Percentiles rank a stretch among this genome's conserved stretches.
Evolutionary conservation across 2,888 invertebrate genomes (phyloP).

Genomic region (Sussaba pulchella): DNA sequence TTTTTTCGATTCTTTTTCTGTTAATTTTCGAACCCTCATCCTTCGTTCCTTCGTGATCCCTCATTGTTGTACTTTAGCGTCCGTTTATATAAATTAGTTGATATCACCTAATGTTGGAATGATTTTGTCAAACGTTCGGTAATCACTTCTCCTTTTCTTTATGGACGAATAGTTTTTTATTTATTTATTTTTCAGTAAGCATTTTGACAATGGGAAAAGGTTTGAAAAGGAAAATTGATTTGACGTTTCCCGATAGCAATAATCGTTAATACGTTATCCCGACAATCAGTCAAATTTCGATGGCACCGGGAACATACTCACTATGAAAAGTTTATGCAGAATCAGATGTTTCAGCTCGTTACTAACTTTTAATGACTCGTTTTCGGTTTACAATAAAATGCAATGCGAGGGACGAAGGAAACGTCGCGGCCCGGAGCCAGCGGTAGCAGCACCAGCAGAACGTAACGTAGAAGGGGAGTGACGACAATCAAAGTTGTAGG

Average conservation of each 20-base stretch:
- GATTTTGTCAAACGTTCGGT: conserved; percentile 6
- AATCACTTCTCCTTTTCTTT: conserved; percentile 10
- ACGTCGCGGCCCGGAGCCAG: conserved; percentile 12
- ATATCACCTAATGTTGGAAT: background rate
- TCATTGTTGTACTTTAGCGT: background rate
- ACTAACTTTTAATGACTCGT: conserved; percentile 40
- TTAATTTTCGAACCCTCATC: background rate
- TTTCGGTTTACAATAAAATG: conserved; percentile 2
- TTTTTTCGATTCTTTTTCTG: background rate
- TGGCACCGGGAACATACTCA: background rate
- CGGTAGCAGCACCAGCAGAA: background rate
- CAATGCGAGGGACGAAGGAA: conserved; percentile 16
- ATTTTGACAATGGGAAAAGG: no score
- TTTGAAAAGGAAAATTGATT: no score
- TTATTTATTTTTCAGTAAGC: no score
- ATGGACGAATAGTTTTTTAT: no score
- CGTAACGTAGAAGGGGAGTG: background rate
- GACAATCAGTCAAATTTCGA: background rate
- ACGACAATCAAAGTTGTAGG: conserved; percentile 45
- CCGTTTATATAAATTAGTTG: no score
- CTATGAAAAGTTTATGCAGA: background rate
- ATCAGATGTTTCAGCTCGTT: conserved; percentile 15
- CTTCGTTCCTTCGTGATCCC: background rate
- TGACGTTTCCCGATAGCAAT: no score
- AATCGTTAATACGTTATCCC: background rate